These are phyloP conservation scores for Phenacoccus solenopsis DNA, from an alignment of 1,140 invertebrate genomes.

Conservation along the genomic window DNA sequence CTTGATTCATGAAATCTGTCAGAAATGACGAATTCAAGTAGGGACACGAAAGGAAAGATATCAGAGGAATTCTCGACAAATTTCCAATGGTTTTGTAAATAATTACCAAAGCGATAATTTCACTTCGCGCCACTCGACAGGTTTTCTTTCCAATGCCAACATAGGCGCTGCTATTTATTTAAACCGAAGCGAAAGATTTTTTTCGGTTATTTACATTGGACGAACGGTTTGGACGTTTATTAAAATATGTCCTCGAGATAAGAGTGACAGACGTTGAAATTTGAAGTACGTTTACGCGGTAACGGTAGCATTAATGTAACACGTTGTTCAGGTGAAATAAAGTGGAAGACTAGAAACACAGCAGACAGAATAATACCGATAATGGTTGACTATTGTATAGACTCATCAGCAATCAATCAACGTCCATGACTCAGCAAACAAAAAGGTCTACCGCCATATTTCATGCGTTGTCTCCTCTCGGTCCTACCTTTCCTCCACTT, in stretches of 20 bases:
- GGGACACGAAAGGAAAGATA: too few relatives aligned
- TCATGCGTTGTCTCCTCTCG: constrained; percentile 1
- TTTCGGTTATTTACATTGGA: background rate
- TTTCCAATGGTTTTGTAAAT: too few relatives aligned
- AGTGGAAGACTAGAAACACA: background rate
- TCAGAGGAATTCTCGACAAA: too few relatives aligned
- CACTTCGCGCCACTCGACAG: too few relatives aligned
- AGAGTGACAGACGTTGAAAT: constrained; percentile 12
- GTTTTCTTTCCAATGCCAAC: too few relatives aligned
- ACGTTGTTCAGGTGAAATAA: constrained; percentile 16
- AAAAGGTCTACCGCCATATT: constrained; percentile 17
- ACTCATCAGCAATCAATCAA: constrained; percentile 17
- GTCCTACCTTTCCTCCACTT: constrained; percentile 7
- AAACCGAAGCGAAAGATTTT: background rate
- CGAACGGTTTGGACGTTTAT: background rate
- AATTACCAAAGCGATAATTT: background rate
- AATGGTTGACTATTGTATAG: constrained; percentile 16
- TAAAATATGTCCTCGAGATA: constrained; percentile 11
- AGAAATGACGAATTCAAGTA: too few relatives aligned
- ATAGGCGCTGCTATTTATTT: background rate
- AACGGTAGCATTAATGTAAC: constrained; percentile 16
- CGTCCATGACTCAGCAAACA: constrained; percentile 17
- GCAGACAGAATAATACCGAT: constrained; percentile 13
- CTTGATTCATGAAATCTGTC: too few relatives aligned
- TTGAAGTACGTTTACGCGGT: constrained; percentile 4